Evolutionary conservation across 2,797 vertebrate genomes (phyloP), one percentile per base, ranked within the genome.

Genomic region (Scolopax rusticola): DNA sequence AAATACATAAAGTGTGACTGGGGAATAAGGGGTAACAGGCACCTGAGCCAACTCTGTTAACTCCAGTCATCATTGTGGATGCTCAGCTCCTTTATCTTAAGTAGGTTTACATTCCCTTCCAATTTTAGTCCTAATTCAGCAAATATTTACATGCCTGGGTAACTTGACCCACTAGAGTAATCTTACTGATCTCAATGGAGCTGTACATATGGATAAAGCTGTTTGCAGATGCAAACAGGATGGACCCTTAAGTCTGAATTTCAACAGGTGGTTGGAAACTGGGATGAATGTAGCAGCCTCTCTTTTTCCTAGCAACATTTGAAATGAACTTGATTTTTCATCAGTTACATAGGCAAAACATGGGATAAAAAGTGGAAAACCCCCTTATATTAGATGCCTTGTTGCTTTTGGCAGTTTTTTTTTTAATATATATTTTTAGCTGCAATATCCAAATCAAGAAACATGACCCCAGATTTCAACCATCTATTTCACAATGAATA

Each of bases 131-230:
- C 51, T 84, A 94, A 95, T 75, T 94, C 84, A 81, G 84, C 87
- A 97, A 97, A 97, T 96, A 97, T 96, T 96, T 87, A 93, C 95
- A 92, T 94, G 89, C 95, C 90, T 91, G 84, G 33, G 95, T 95
- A 85, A 75, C 90, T 75, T 43, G 61, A 81, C 61, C 88, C 84
- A 65, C 40, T 9, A 3, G 24, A 93, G 82, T 73, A 92, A 94
- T 92, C 92, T 91, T 71, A 78, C 0, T 93, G 90, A 96, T 95
- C 89, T 92, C 91, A 81, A 23, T n/a, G 43, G 82, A 94, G 95
- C 30, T 73, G 87, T 94, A 95, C 85, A 91, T 94, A 95, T 93
- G 93, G 96, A 94, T 96, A 93, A 93, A 93, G 91, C 69, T 87
- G 90, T 90, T 95, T 91, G 69, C 76, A 95, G 89, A 89, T 90